Evolutionary conservation across 2,113 vertebrate genomes (phyloP).

Genomic region (Bos javanicus): DNA sequence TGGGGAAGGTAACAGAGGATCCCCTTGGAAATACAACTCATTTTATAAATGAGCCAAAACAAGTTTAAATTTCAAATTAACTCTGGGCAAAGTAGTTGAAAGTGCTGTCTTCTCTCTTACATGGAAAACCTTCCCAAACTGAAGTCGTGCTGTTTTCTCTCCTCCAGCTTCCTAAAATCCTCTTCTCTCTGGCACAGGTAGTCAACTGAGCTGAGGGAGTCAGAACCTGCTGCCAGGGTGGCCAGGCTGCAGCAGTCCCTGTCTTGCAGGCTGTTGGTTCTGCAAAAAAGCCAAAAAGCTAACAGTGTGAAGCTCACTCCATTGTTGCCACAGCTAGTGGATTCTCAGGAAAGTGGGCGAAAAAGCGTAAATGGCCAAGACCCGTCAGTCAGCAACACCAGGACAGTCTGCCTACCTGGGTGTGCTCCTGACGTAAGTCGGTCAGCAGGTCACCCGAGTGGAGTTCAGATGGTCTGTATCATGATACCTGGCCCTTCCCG

Average conservation of each 20-base stretch:
- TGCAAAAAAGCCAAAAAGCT: background rate
- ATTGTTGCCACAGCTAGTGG: background rate
- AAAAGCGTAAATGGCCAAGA: background rate
- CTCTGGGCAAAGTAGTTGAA: background rate
- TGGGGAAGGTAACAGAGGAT: background rate
- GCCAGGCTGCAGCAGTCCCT: background rate
- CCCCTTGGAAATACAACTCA: background rate
- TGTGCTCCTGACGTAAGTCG: background rate
- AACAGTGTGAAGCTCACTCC: rapidly evolving
- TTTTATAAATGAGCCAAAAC: background rate
- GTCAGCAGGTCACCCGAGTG: rapidly evolving
- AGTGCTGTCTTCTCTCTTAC: background rate
- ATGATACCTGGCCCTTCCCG: rapidly evolving
- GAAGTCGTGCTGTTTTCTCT: background rate
- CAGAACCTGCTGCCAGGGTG: rapidly evolving
- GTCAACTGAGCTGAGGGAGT: background rate
- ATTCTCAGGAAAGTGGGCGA: background rate
- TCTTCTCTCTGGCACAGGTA: background rate
- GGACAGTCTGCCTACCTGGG: rapidly evolving
- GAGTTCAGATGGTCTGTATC: background rate
- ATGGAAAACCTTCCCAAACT: background rate
- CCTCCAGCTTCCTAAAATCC: background rate
- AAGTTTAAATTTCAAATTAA: background rate
- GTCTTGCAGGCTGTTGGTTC: background rate
- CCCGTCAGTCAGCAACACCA: too few relatives aligned